Evolutionary conservation across 2,888 invertebrate genomes (phyloP).

Genomic region (Macrophya alboannulata): DNA sequence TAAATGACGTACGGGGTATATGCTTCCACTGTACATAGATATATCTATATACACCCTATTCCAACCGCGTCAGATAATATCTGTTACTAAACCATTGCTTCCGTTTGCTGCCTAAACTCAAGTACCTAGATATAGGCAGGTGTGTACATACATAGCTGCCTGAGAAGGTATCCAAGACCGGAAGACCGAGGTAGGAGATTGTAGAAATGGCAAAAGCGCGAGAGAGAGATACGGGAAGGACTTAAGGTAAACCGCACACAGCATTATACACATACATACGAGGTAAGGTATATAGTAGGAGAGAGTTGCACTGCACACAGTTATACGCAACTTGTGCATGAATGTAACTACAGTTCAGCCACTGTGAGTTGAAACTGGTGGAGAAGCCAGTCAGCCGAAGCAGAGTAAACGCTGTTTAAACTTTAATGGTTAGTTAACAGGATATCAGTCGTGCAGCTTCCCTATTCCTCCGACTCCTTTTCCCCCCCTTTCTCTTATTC

Average conservation of each 20-base stretch:
- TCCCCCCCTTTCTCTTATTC: too few relatives aligned
- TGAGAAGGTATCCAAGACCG: constrained; percentile 69
- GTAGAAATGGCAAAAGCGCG: constrained; percentile 64
- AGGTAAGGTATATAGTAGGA: not conserved
- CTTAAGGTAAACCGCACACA: constrained; percentile 31
- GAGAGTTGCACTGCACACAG: not conserved
- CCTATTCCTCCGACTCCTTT: constrained; percentile 35
- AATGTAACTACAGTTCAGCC: not conserved
- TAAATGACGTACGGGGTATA: not conserved
- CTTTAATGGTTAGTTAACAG: constrained; percentile 74
- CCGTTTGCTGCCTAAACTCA: constrained; percentile 73
- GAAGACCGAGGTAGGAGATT: not conserved
- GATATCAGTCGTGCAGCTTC: constrained; percentile 67
- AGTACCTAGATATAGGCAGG: constrained; percentile 59
- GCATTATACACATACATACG: not conserved
- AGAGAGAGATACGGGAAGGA: constrained; percentile 46
- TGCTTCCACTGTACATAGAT: too few relatives aligned
- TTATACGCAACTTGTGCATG: not conserved
- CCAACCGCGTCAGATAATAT: constrained; percentile 73
- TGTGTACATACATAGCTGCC: not conserved
- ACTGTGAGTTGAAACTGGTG: not conserved
- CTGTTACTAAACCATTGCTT: constrained; percentile 76
- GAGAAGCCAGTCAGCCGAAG: constrained; percentile 57
- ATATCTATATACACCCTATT: not conserved
- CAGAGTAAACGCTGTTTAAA: constrained; percentile 70